Evolutionary conservation across 2,113 vertebrate species (phyloP).

Genomic region (Cochlearius cochlearius): DNA sequence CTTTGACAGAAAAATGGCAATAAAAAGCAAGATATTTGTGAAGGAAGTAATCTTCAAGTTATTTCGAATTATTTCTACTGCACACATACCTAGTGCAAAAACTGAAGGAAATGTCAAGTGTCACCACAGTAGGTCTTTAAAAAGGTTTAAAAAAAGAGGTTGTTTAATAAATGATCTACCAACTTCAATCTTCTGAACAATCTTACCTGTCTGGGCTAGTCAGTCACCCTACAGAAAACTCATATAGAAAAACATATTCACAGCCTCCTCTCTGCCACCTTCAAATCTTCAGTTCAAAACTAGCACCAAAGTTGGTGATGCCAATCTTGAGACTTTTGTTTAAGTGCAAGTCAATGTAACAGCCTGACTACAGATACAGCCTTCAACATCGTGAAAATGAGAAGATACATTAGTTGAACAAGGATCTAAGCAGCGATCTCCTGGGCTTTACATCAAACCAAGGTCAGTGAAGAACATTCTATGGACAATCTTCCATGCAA

Average conservation of each 20-base stretch:
- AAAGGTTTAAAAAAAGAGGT: not conserved
- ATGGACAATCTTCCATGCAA: not conserved
- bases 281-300: not conserved
- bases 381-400: not conserved
- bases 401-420: not conserved
- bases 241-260: not conserved
- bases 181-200: not conserved
- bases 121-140: not conserved
- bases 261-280: not conserved
- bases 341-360: not conserved
- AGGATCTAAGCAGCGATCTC: not conserved
- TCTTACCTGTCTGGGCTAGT: not conserved
- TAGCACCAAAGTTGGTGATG: not conserved
- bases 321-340: not conserved
- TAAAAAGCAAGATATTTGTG: not conserved
- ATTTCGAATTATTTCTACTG: not conserved
- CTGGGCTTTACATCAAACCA: not conserved
- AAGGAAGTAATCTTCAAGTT: not conserved
- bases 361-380: not conserved
- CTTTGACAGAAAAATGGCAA: not conserved
- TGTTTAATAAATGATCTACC: not conserved
- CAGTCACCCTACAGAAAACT: not conserved
- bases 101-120: not conserved
- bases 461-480: not conserved
- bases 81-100: not conserved